Base-by-base conservation (phyloP, 2,113 vertebrate genomes). In the Empidonax traillii region DNA sequence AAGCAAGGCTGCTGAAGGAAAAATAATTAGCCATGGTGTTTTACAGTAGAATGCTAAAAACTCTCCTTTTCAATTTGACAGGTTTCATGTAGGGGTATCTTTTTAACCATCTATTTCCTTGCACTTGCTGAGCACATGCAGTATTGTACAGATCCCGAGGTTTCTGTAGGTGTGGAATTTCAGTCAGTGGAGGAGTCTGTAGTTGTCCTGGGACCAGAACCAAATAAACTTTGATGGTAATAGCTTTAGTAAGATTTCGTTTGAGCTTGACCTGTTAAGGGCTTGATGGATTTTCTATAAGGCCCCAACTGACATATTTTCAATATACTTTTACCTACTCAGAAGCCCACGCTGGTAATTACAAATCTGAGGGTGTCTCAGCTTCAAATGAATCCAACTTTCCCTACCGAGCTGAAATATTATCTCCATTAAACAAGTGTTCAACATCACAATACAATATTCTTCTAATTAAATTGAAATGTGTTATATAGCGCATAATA, bases 361-460 rank as follows among this genome's bases (percentile, higher is more conserved):
- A 71, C 65, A 84, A 95, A 90, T 77, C 69, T 86, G 47, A 93
- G n/a, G 78, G 49, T 69, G 31, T 58, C 65, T 78, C 56, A 62
- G 35, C 72, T 94, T 86, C 81, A 86, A 52, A 82, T 73, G 53
- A 91, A 90, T 93, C 47, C 76, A 82, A 28, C 85, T 93, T 90
- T 44, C 84, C 63, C 20, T 66, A 37, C 73, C 22, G 56, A 83
- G 43, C 22, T 92, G 55, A 93, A 96, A 74, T 75, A 91, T 84
- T 89, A 86, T 78, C 72, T 88, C 92, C 90, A 86, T 92, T 96
- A 95, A 94, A 79, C 41, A 73, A 96, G 49, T 52, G 73, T 69
- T 93, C 69, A 87, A 67, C 55, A 91, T 28, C 79, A 95, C 10
- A 15, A 82, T 84, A 83, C 66, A 87, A 77, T 51, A n/a, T 69